Evolutionary conservation across 1,140 invertebrate species (phyloP), one percentile per base, ranked within the genome.

Genomic region (Drosophila murphyi): DNA sequence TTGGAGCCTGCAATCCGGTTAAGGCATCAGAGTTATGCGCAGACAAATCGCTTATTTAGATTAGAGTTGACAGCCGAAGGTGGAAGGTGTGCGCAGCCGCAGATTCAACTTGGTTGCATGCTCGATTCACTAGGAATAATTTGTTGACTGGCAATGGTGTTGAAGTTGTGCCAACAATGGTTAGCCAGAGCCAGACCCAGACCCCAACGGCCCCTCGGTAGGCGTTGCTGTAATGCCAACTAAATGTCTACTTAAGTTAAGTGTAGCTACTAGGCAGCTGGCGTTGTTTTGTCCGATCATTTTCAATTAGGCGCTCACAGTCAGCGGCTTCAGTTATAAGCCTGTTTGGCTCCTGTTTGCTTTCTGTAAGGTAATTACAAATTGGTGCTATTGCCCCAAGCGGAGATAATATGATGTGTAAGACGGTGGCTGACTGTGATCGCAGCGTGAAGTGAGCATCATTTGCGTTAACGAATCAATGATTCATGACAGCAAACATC

Each of bases 1-100:
- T n/a, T 31, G 37, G 34, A 51, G 41, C 51, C 35, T 8, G 41
- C 61, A 55, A 72, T 60, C 64, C 37, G 65, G 60, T 75, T 74
- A 71, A 78, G 64, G 47, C 52, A 47, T 35, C 52, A 82, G 79
- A 82, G 79, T 88, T 88, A 88, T 83, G 83, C 69, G 54, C 80
- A 78, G 85, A 75, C 74, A 81, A 88, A 81, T 88, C 80, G 85
- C 80, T 85, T 83, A 85, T 79, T 88, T 89, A 88, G 83, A 88
- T 88, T 89, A 70, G 63, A 83, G 64, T 71, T 83, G 83, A 89
- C 83, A 88, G 59, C 59, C 61, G 34, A 28, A 48, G 56, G 35
- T 20, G 31, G 56, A 20, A 20, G 20, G 37, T 12, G 37, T 45
- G 50, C 79, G 80, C 80, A 69, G 70, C 39, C 72, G 76, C 72